phyloP scores from a whole-genome alignment of 1,140 invertebrate species.

The Panulirus ornatus region DNA sequence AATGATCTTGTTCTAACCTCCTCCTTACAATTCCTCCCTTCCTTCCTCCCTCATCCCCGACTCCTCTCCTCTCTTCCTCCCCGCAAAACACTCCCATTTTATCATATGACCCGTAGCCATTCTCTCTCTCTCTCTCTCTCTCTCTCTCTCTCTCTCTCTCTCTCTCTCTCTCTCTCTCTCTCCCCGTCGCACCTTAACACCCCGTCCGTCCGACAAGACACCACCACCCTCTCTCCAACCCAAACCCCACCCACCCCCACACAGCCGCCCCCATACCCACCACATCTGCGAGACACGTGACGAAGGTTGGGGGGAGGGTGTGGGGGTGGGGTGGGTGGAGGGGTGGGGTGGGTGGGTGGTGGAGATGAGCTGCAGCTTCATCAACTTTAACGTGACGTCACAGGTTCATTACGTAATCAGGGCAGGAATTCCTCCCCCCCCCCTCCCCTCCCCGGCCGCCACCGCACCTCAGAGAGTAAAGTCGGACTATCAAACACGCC shows the following conservation, averaged over 20 bases:
- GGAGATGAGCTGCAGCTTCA: slow-evolving; percentile 67
- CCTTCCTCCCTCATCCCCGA: background rate
- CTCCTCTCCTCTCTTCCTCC: background rate
- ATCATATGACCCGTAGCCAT: background rate
- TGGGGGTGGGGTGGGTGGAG: too few relatives aligned
- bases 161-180: background rate
- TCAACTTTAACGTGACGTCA: slow-evolving; percentile 71
- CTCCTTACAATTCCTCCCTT: background rate
- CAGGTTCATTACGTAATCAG: slow-evolving; percentile 71
- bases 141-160: background rate
- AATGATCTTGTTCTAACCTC: too few relatives aligned
- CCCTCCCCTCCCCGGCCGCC: background rate
- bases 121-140: background rate
- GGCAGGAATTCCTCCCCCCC: slow-evolving; percentile 39
- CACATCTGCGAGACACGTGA: slow-evolving; percentile 38
- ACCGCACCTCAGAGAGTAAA: slow-evolving; percentile 29
- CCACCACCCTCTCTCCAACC: background rate
- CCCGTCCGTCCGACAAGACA: background rate
- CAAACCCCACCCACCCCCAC: background rate
- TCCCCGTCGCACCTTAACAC: background rate
- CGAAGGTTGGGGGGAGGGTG: slow-evolving; percentile 23
- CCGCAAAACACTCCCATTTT: background rate
- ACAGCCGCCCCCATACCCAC: background rate
- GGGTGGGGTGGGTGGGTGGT: too few relatives aligned
- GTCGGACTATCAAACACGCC: slow-evolving; percentile 50